Conservation (phyloP, 2,888 invertebrate species). For the Perizoma flavofasciatum region DNA sequence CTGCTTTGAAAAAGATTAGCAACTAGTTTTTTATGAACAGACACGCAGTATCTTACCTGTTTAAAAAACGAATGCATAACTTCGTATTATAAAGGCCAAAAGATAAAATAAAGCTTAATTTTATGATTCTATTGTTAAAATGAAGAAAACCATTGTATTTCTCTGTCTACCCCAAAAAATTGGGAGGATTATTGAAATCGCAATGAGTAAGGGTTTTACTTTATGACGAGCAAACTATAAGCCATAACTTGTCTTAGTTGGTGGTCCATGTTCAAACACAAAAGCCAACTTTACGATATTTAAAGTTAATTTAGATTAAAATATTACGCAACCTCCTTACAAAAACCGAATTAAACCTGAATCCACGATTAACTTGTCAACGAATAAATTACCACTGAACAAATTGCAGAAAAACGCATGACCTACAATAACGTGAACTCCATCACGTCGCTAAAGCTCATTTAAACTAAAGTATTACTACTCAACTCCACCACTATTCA, state of each 20-base stretch:
- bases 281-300: conserved; percentile 12
- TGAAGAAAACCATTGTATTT: conserved; percentile 18
- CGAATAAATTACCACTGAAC: conserved; percentile 46
- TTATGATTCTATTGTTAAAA: conserved; percentile 28
- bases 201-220: conserved; percentile 31
- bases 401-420: conserved; percentile 52
- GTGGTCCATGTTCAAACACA: conserved; percentile 30
- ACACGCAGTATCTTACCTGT: neutral
- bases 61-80: conserved; percentile 14
- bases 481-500: conserved; percentile 71
- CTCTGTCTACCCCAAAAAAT: conserved; percentile 21
- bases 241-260: conserved; percentile 29
- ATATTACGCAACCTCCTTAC: conserved; percentile 39
- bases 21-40: neutral
- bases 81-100: conserved; percentile 18
- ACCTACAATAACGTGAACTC: conserved; percentile 46
- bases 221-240: conserved; percentile 25
- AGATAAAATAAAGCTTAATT: conserved; percentile 22
- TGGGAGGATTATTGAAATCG: conserved; percentile 26
- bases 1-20: too few relatives aligned
- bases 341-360: conserved; percentile 33
- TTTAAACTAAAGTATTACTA: conserved; percentile 74
- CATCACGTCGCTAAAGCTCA: conserved; percentile 40
- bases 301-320: conserved; percentile 28
- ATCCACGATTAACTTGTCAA: conserved; percentile 48